Evolutionary conservation across 1,140 invertebrate genomes (phyloP).

Genomic region (Micrasema minimum): DNA sequence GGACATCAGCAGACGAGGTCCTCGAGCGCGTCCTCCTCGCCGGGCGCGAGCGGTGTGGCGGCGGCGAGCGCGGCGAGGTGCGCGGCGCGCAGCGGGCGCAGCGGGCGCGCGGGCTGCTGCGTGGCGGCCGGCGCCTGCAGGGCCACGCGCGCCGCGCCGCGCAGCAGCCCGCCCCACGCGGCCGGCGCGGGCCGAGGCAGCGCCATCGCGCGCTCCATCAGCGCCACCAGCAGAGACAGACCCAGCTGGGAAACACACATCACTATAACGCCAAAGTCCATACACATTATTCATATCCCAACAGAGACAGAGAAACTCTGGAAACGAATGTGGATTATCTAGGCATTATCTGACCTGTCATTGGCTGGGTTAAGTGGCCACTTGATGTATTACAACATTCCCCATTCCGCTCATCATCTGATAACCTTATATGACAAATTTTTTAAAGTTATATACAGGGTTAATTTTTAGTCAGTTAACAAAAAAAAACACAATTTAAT

Average conservation of each 20-base stretch:
- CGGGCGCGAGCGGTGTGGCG: not conserved
- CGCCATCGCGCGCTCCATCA: constrained; percentile 42
- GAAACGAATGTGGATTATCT: too few relatives aligned
- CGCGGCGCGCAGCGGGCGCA: constrained; percentile 15
- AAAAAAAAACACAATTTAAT: constrained; percentile 1
- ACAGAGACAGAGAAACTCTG: too few relatives aligned
- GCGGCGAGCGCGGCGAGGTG: not conserved
- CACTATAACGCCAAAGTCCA: not conserved
- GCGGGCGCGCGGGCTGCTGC: constrained; percentile 16
- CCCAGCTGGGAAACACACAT: constrained; percentile 40
- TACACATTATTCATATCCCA: too few relatives aligned
- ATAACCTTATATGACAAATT: too few relatives aligned
- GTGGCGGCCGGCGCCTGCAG: not conserved
- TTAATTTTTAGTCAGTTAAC: not conserved
- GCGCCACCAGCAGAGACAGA: constrained; percentile 40
- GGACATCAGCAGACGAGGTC: constrained; percentile 17
- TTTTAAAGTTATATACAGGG: not conserved
- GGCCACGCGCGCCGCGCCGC: not conserved
- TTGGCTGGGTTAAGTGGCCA: too few relatives aligned
- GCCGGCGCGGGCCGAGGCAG: constrained; percentile 44
- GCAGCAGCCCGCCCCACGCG: constrained; percentile 45
- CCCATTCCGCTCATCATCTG: too few relatives aligned
- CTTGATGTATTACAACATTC: too few relatives aligned
- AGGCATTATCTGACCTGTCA: too few relatives aligned
- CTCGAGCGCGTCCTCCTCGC: constrained; percentile 17